phyloP scores from a whole-genome alignment of 2,888 invertebrate genomes.

The Eurytoma adleriae region DNA sequence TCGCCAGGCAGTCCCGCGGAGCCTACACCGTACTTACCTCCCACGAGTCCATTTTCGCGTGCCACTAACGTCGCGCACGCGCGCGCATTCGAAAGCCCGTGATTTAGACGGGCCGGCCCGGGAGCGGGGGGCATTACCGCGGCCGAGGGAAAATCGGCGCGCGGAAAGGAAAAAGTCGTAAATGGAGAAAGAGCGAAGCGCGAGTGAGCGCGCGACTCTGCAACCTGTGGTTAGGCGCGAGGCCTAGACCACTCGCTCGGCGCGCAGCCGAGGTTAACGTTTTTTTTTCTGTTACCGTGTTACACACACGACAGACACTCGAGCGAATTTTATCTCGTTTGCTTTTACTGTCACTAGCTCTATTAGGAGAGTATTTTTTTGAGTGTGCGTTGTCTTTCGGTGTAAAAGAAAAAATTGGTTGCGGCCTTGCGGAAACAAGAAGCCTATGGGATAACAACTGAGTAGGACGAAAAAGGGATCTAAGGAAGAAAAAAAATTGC shows the following conservation, averaged over 20 bases:
- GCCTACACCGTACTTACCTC: constrained; percentile 10
- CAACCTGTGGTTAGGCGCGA: constrained; percentile 40
- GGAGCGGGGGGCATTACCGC: constrained; percentile 16
- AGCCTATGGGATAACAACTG: too few relatives aligned
- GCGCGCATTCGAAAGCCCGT: constrained; percentile 48
- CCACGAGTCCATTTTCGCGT: constrained; percentile 37
- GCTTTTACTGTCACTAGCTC: too few relatives aligned
- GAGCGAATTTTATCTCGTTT: too few relatives aligned
- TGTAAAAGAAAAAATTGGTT: too few relatives aligned
- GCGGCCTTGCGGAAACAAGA: too few relatives aligned
- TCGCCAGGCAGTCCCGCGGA: neutral
- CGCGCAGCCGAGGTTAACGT: neutral
- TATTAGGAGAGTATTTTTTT: too few relatives aligned
- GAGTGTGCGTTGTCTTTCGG: too few relatives aligned
- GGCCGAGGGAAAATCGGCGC: constrained; percentile 46
- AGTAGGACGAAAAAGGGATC: too few relatives aligned
- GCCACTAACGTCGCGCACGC: constrained; percentile 32
- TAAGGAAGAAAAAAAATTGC: too few relatives aligned
- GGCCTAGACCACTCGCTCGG: neutral
- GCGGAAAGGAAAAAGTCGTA: constrained; percentile 23
- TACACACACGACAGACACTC: too few relatives aligned
- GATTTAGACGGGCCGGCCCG: constrained; percentile 33
- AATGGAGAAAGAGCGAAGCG: constrained; percentile 48
- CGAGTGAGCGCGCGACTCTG: constrained; percentile 23
- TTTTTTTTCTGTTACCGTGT: too few relatives aligned